A percentile compares a stretch with the other conserved stretches of the same genome.
phyloP scores from a whole-genome alignment of 2,113 vertebrate genomes.

The Cathartes aura region DNA sequence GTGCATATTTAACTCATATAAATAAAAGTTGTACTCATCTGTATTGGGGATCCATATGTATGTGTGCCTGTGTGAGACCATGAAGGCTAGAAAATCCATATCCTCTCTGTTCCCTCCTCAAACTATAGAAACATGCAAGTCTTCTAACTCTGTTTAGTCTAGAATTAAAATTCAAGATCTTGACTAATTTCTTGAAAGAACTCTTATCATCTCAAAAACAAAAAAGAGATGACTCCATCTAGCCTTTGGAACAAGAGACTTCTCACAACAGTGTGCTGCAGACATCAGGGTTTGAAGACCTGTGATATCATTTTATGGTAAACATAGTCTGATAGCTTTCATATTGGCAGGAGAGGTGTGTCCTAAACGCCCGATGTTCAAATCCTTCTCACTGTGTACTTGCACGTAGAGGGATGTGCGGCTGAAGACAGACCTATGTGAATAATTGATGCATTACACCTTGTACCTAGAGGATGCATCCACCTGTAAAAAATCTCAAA shows the following conservation, averaged over 20 bases:
- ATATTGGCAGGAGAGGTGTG: background rate
- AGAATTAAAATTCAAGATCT: background rate
- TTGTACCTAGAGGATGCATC: background rate
- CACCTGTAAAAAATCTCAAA: background rate
- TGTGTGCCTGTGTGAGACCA: background rate
- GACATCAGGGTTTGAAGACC: background rate
- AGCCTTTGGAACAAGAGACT: background rate
- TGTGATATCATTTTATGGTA: background rate
- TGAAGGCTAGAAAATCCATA: background rate
- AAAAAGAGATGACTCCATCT: background rate
- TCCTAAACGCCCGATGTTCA: background rate
- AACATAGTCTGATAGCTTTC: background rate
- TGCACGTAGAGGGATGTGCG: accelerated
- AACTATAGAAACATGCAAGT: background rate
- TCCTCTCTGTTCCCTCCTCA: background rate
- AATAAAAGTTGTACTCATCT: background rate
- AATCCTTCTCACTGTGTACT: background rate
- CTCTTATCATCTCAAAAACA: background rate
- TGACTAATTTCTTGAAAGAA: background rate
- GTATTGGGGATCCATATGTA: background rate
- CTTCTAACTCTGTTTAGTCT: background rate
- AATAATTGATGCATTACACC: background rate
- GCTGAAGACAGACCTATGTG: background rate
- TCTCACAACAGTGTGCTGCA: accelerated
- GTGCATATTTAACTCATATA: background rate